Evolutionary conservation across 2,113 vertebrate species (phyloP), one percentile per base, ranked within the genome.

Genomic region (Thalassarche chlororhynchos): DNA sequence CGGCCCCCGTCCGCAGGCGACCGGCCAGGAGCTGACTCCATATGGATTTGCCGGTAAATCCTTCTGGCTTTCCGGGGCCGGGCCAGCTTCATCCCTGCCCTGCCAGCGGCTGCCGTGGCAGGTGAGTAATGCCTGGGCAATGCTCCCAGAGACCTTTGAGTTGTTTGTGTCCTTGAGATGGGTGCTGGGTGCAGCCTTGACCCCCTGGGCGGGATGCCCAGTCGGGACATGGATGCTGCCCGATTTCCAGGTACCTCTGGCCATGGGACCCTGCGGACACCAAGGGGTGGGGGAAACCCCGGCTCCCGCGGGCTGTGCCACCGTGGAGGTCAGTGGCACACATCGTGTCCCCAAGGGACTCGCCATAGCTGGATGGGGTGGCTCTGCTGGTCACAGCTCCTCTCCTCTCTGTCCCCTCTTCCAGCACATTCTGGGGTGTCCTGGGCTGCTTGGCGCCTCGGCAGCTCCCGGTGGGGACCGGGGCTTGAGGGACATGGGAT

Each of bases 71-170:
- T 8, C 19, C 47, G 1, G 55, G 46, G 38, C 47, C 3, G 4
- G 40, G 12, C 25, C 68, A 26, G 55, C 61, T 21, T 65, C 61
- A 23, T 49, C n/a, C 58, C 42, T 54, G 6, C 28, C 47, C 40
- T 10, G 44, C 19, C 38, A 25, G 51, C 13, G 1, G 42, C 76
- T 55, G 34, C 57, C 24, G 6, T 18, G 49, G 23, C 1, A 0
- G 9, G 65, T 84, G 94, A 94, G 81, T 76, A 82, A 95, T 16
- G 19, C 36, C 74, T 42, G 82, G 93, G 92, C 82, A 6, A 47
- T 32, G 89, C 28, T 92, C 95, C 91, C 90, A 19, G 66, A 19
- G 95, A 94, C 92, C 95, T 96, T 96, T 93, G 95, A 23, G 46
- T 10, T 76, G 78, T 82, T 74, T 82, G 57, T 84, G 95, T 17